phyloP scores from a whole-genome alignment of 92 coral and sea anemone species.

The Blastomussa wellsi region DNA sequence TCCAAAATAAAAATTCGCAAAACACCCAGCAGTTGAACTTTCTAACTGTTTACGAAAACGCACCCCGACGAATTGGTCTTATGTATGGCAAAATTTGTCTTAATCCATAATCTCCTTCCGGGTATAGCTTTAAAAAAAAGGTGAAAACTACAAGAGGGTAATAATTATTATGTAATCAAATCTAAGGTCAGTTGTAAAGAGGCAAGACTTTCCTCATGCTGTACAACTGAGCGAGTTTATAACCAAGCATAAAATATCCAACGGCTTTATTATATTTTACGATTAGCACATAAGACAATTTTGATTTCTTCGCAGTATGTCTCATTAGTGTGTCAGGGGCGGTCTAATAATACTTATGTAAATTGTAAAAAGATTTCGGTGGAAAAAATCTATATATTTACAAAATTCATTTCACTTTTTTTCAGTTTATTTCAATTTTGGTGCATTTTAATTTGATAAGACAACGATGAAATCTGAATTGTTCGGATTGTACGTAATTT shows the following conservation, averaged over 20 bases:
- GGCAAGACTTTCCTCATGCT: neutral
- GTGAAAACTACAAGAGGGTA: neutral
- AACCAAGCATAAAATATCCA: neutral
- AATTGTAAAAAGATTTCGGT: neutral
- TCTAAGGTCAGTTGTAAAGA: neutral
- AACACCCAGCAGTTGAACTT: neutral
- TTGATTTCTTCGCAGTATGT: neutral
- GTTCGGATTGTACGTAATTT: neutral
- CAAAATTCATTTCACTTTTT: neutral
- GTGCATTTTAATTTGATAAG: neutral
- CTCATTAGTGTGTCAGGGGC: neutral
- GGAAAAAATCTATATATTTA: neutral
- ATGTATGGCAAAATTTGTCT: neutral
- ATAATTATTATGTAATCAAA: neutral
- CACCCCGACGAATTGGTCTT: neutral
- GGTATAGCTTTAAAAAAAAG: neutral
- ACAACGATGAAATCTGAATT: neutral
- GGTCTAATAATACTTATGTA: neutral
- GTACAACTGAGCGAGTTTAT: neutral
- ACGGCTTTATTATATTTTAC: neutral
- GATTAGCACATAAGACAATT: neutral
- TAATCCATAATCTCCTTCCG: neutral
- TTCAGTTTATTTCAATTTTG: neutral
- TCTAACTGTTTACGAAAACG: neutral
- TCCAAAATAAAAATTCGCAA: too few species aligned